Conservation (phyloP, 2,888 invertebrate species). For the Platypus cylindrus region DNA sequence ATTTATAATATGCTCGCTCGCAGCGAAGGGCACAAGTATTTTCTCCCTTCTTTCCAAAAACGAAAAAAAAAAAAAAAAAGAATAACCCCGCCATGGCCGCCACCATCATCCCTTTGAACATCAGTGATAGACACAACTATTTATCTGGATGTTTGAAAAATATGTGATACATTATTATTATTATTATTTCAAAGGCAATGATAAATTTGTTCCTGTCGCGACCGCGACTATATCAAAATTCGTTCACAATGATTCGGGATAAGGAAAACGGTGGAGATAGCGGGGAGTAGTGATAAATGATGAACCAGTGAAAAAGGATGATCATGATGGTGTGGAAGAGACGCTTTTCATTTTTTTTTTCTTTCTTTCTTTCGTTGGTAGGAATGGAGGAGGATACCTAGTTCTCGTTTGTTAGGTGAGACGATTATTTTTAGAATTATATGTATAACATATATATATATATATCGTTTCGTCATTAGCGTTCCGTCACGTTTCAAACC, state of each 20-base stretch:
- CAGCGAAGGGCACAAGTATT: background rate
- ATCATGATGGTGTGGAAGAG: conserved; percentile 7
- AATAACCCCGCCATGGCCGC: conserved; percentile 33
- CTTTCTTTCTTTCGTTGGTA: too few relatives aligned
- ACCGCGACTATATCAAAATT: conserved; percentile 14
- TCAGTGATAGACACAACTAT: conserved; percentile 35
- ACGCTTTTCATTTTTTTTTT: conserved; percentile 8
- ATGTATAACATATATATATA: too few relatives aligned
- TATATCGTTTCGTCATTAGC: too few relatives aligned
- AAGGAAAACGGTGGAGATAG: too few relatives aligned
- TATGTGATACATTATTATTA: too few relatives aligned
- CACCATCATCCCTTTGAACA: conserved; percentile 29
- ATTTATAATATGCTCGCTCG: conserved; percentile 1
- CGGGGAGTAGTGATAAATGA: conserved; percentile 14
- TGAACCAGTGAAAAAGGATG: too few relatives aligned
- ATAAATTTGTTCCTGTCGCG: conserved; percentile 22
- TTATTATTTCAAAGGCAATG: conserved; percentile 29
- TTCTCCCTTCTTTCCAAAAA: background rate
- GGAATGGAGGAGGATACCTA: too few relatives aligned
- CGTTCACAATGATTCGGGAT: too few relatives aligned
- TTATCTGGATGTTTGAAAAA: conserved; percentile 25
- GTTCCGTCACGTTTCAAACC: too few relatives aligned
- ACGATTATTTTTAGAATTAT: too few relatives aligned
- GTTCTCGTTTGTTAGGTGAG: too few relatives aligned
- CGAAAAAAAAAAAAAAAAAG: background rate